phyloP scores from a whole-genome alignment of 2,113 vertebrate species.

The Embiotoca jacksoni region DNA sequence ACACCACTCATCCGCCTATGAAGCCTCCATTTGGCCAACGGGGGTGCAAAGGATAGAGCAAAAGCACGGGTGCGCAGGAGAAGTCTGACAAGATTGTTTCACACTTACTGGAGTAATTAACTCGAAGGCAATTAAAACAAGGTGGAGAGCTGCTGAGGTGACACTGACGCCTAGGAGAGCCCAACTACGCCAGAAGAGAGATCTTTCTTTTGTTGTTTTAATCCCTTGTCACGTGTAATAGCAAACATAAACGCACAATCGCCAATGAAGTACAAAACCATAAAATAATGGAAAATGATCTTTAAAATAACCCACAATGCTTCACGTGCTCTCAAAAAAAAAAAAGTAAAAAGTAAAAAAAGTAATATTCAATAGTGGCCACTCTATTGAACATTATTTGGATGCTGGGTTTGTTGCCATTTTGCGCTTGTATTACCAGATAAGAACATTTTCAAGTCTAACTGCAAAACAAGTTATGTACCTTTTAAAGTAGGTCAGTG shows the following conservation, averaged over 20 bases:
- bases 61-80: constrained; percentile 71
- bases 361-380: background rate
- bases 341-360: background rate
- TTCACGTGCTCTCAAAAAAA: background rate
- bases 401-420: background rate
- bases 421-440: background rate
- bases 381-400: constrained; percentile 1
- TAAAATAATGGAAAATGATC: background rate
- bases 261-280: constrained; percentile 14
- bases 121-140: constrained; percentile 83
- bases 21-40: constrained; percentile 71
- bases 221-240: constrained; percentile 38
- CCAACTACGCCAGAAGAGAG: constrained; percentile 56
- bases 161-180: constrained; percentile 71
- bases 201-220: constrained; percentile 59
- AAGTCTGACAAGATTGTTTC: constrained; percentile 84
- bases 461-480: constrained; percentile 10
- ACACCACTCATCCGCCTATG: constrained; percentile 47
- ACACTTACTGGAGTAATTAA: constrained; percentile 84
- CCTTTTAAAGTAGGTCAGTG: constrained; percentile 35
- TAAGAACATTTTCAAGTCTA: constrained; percentile 1
- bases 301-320: background rate
- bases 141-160: constrained; percentile 80
- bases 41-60: constrained; percentile 68
- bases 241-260: constrained; percentile 11